Conservation (phyloP, 1,140 invertebrate species). For the Aphelenchoides fujianensis region DNA sequence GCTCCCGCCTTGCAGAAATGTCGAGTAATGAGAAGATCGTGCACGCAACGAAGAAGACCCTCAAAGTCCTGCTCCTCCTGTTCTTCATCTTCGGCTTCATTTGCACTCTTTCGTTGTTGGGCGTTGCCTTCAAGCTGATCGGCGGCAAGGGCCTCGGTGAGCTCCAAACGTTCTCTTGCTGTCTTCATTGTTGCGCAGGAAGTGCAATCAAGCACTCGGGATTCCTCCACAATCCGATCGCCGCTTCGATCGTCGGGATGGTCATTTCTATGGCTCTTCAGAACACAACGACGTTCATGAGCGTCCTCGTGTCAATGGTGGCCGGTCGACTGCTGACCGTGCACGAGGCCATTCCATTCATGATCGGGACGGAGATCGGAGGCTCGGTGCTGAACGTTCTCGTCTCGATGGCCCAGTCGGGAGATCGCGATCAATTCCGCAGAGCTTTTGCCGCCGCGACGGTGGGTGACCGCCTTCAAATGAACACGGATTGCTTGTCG, state of each 20-base stretch:
- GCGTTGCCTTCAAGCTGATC: constrained; percentile 36
- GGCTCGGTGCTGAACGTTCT: constrained; percentile 70
- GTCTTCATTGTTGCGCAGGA: too few species aligned
- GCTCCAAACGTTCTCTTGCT: background rate
- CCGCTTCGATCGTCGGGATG: constrained; percentile 68
- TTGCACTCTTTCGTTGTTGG: constrained; percentile 23
- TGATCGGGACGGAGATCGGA: constrained; percentile 70
- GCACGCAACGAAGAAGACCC: too few species aligned
- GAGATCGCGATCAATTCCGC: constrained; percentile 65
- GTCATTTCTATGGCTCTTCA: constrained; percentile 70
- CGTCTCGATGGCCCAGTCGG: constrained; percentile 66
- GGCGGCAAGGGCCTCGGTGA: constrained; percentile 31
- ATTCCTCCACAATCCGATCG: constrained; percentile 68
- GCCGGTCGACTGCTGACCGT: constrained; percentile 66
- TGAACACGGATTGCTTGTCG: too few species aligned
- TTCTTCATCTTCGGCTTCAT: constrained; percentile 40
- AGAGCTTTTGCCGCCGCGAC: constrained; percentile 68
- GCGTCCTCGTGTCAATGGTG: constrained; percentile 70
- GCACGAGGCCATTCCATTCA: constrained; percentile 67
- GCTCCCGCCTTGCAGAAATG: too few species aligned
- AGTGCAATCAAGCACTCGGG: constrained; percentile 65
- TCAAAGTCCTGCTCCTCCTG: constrained; percentile 26
- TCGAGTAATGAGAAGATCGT: too few species aligned
- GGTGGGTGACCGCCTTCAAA: too few species aligned
- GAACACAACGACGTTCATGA: constrained; percentile 69